A percentile compares a stretch with the other conserved stretches of the same genome.
These are phyloP conservation scores for Bos javanicus DNA, from an alignment of 2,113 vertebrate species.

Conservation along the genomic window DNA sequence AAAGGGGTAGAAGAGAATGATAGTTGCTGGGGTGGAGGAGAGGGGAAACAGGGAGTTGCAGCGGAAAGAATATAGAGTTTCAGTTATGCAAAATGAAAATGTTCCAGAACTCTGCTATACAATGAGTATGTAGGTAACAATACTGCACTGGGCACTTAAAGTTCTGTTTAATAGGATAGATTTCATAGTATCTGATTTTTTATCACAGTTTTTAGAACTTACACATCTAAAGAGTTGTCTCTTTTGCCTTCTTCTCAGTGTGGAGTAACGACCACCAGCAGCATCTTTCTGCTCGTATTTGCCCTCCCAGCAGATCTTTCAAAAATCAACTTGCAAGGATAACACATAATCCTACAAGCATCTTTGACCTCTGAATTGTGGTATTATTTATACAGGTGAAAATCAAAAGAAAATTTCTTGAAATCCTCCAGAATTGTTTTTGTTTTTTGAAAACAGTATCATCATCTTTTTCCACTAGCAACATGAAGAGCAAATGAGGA, in stretches of 20 bases:
- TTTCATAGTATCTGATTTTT: background rate
- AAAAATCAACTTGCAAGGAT: background rate
- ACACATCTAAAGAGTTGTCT: background rate
- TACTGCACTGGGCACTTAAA: background rate
- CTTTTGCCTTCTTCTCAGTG: background rate
- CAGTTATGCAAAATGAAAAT: background rate
- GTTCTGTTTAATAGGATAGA: background rate
- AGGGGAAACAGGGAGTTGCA: background rate
- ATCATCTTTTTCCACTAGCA: constrained; percentile 29
- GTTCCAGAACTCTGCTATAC: background rate
- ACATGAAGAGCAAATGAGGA: constrained; percentile 16
- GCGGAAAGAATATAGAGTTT: background rate
- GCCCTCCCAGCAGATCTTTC: background rate
- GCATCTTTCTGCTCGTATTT: background rate
- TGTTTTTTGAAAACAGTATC: background rate
- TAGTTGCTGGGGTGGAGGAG: background rate
- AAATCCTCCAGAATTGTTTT: constrained; percentile 20
- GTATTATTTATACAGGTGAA: constrained; percentile 26
- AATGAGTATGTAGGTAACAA: accelerated
- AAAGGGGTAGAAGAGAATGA: background rate
- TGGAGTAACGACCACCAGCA: background rate
- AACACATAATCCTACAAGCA: background rate
- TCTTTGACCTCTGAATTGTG: background rate
- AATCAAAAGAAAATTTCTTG: background rate
- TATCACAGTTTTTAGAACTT: background rate